phyloP scores from a whole-genome alignment of 64 coral and sea anemone genomes.

The Catalaphyllia jardinei region DNA sequence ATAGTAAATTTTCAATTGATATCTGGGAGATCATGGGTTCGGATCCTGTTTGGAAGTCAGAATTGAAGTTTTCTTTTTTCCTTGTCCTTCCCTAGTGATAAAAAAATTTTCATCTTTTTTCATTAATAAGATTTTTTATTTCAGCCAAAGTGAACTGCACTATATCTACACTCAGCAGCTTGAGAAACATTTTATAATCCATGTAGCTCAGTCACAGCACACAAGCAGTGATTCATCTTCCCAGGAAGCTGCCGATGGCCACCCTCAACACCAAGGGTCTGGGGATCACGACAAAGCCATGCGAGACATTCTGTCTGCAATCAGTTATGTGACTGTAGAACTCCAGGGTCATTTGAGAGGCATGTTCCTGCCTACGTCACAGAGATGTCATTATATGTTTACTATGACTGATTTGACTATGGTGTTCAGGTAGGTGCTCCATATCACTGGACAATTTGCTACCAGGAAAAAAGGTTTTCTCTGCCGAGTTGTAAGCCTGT shows the following conservation, averaged over 20 bases:
- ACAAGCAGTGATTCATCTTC: conserved; percentile 58
- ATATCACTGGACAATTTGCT: too few species aligned
- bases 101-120: too few species aligned
- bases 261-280: conserved; percentile 41
- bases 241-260: conserved; percentile 49
- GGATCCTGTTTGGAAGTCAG: too few species aligned
- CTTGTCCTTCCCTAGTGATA: not conserved
- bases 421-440: conserved; percentile 84
- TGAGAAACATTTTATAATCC: conserved; percentile 88
- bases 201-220: conserved; percentile 62
- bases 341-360: conserved; percentile 87
- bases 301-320: conserved; percentile 66
- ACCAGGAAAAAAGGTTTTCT: too few species aligned
- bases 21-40: too few species aligned
- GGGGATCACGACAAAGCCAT: conserved; percentile 75
- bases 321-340: conserved; percentile 80
- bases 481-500: too few species aligned
- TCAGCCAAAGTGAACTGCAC: conserved; percentile 77
- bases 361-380: conserved; percentile 93
- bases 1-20: too few species aligned
- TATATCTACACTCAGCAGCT: conserved; percentile 88
- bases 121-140: not conserved
- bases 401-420: conserved; percentile 98
- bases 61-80: too few species aligned
- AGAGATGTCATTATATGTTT: conserved; percentile 98